Evolutionary conservation across 2,113 vertebrate genomes (phyloP).

Genomic region (Hucho hucho): DNA sequence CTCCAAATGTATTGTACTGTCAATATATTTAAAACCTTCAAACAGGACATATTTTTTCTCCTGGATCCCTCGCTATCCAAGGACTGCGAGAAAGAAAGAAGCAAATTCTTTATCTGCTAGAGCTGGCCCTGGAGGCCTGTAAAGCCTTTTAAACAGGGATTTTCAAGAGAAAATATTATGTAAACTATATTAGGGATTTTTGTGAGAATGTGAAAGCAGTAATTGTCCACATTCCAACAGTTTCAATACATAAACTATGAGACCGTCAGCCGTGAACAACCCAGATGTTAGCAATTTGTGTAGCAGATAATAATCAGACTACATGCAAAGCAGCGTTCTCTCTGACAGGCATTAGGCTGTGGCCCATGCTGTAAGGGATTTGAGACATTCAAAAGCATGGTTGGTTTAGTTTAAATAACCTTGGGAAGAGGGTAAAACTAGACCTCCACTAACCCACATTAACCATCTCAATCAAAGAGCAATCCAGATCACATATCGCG

Average conservation of each 20-base stretch:
- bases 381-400: slow-evolving; percentile 62
- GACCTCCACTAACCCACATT: slow-evolving; percentile 60
- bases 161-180: slow-evolving; percentile 74
- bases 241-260: slow-evolving; percentile 87
- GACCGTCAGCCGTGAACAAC: slow-evolving; percentile 79
- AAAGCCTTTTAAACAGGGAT: slow-evolving; percentile 66
- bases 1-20: slow-evolving; percentile 19
- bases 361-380: slow-evolving; percentile 62
- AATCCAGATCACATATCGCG: slow-evolving; percentile 53
- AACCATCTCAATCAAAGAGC: slow-evolving; percentile 46
- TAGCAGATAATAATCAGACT: slow-evolving; percentile 87
- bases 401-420: slow-evolving; percentile 77
- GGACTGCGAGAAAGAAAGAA: slow-evolving; percentile 29
- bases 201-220: slow-evolving; percentile 86
- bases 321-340: slow-evolving; percentile 83
- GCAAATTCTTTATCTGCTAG: slow-evolving; percentile 42
- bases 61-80: slow-evolving; percentile 28
- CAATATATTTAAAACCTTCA: slow-evolving; percentile 8
- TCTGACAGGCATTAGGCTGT: slow-evolving; percentile 71
- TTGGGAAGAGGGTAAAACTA: slow-evolving; percentile 63
- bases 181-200: slow-evolving; percentile 75
- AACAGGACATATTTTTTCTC: no score
- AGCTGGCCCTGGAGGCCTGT: slow-evolving; percentile 58
- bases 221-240: slow-evolving; percentile 90
- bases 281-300: slow-evolving; percentile 91